Base-by-base conservation (phyloP, 2,797 vertebrate species). In the Lepilemur ruficaudatus region DNA sequence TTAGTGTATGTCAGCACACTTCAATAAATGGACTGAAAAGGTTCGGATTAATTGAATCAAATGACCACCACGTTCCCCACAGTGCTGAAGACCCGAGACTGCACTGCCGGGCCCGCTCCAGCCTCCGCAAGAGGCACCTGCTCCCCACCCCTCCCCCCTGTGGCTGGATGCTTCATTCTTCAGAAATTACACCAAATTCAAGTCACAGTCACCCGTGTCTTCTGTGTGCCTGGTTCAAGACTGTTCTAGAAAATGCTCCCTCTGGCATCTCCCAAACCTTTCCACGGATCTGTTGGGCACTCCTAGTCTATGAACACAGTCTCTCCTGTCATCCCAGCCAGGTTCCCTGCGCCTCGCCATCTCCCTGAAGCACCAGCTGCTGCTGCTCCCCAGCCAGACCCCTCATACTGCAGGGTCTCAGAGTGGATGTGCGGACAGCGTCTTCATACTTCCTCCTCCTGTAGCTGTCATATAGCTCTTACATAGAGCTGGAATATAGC, bases 21-120 rank as follows among this genome's bases (percentile, higher is more conserved):
- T 65, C 63, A 69, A 43, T 59, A 46, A 59, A 59, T 17, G 43
- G 38, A 32, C 52, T 59, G 14, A 4, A 43, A 59, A 73, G 20
- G 23, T 55, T 50, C 23, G 14, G 84, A 15, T 59, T n/a, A 28
- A 57, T 43, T 43, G 38, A 20, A 72, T 57, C 50, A 32, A 1
- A 10, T 20, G 67, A 73, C 35, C 52, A 23, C 52, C 67, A 57
- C 10, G 50, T 87, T 8, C 28, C 52, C 50, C 14, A 7, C 4
- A 22, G 38, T 23, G 38, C 50, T 72, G 14, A 57, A 43, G 48
- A 59, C 70, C 38, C 57, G 4, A 4, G 12, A 9, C 41, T 72
- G 48, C 10, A 15, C 28, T 23, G 7, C 18, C 2, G 0, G 20
- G 18, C 11, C 20, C 11, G 5, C 67, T 52, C 25, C 25, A 0